Evolutionary conservation across 2,888 invertebrate species (phyloP).

Genomic region (Melipona beecheii): DNA sequence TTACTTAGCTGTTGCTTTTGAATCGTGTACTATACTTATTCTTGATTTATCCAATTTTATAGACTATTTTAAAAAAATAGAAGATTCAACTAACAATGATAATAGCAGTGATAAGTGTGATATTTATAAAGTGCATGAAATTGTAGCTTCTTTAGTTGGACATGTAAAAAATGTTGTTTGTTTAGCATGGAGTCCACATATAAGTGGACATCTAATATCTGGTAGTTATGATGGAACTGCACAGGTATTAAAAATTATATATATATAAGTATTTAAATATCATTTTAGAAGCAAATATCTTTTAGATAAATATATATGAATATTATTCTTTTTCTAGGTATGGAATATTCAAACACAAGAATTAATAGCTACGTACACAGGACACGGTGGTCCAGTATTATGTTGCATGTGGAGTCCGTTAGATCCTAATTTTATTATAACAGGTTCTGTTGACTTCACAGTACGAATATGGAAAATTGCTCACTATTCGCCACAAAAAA

Average conservation of each 20-base stretch:
- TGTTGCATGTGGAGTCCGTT: conserved; percentile 88
- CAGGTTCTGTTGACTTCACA: conserved; percentile 88
- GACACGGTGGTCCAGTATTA: conserved; percentile 86
- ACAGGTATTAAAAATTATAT: conserved; percentile 85
- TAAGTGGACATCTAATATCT: conserved; percentile 87
- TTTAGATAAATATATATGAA: background rate
- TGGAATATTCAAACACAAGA: conserved; percentile 87
- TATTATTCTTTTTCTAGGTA: conserved; percentile 84
- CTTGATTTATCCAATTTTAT: conserved; percentile 82
- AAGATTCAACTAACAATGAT: conserved; percentile 26
- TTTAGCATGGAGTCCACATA: conserved; percentile 89
- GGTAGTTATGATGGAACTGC: conserved; percentile 89
- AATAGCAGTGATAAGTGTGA: conserved; percentile 8
- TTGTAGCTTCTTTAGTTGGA: conserved; percentile 83
- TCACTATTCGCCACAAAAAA: conserved; percentile 77
- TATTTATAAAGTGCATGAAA: conserved; percentile 65
- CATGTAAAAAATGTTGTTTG: conserved; percentile 86
- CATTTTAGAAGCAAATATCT: background rate
- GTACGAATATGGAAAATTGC: conserved; percentile 87
- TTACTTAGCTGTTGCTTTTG: conserved; percentile 88
- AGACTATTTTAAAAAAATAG: conserved; percentile 33
- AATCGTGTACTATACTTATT: conserved; percentile 85
- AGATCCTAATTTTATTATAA: conserved; percentile 87
- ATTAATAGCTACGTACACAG: conserved; percentile 86
- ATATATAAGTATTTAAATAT: background rate